phyloP scores from a whole-genome alignment of 2,113 vertebrate species.

The Mus spicilegus region DNA sequence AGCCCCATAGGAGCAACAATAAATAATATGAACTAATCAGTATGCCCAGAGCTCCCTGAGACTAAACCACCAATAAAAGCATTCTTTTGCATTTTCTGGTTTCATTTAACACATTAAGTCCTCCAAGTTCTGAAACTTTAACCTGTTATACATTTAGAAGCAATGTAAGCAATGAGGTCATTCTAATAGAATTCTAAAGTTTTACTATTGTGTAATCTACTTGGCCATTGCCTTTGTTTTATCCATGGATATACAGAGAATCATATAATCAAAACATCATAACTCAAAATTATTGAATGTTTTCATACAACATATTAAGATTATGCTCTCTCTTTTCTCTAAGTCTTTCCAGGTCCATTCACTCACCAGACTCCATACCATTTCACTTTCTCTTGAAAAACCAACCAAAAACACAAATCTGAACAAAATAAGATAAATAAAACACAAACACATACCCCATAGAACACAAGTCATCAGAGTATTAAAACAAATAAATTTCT shows the following conservation, averaged over 20 bases:
- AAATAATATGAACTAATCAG: too few relatives aligned
- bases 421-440: neutral
- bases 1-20: too few relatives aligned
- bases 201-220: neutral
- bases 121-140: neutral
- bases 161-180: neutral
- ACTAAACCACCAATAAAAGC: too few relatives aligned
- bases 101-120: neutral
- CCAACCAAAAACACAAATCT: too few relatives aligned
- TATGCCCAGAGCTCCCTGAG: too few relatives aligned
- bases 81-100: neutral
- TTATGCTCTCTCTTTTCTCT: rapidly evolving
- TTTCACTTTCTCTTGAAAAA: neutral
- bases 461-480: neutral
- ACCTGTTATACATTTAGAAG: neutral
- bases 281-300: neutral
- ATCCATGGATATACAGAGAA: neutral
- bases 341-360: neutral
- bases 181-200: neutral
- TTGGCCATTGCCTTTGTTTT: neutral
- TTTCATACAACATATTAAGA: neutral
- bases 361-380: neutral
- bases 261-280: neutral
- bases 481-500: neutral
- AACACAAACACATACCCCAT: neutral